phyloP scores from a whole-genome alignment of 2,888 invertebrate species.

The Ochlodes sylvanus region DNA sequence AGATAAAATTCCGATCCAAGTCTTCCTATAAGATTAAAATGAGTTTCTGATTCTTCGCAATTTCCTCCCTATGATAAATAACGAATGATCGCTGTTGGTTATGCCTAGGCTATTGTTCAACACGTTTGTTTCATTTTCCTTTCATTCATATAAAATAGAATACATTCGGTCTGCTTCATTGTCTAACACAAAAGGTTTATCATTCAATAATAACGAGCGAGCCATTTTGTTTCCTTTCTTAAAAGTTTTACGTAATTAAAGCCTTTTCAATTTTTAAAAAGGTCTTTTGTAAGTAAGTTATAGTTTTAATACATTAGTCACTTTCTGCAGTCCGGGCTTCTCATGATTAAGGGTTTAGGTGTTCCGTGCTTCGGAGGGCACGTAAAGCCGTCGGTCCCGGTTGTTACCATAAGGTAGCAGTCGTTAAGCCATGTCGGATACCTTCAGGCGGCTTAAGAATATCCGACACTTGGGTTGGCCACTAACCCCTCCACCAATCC shows the following conservation, averaged over 20 bases:
- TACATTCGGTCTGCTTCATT: conserved; percentile 3
- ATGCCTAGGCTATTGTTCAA: background rate
- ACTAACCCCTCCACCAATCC: too few relatives aligned
- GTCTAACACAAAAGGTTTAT: conserved; percentile 5
- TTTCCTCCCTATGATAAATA: conserved; percentile 1
- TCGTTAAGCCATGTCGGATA: too few relatives aligned
- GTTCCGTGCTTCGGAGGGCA: too few relatives aligned
- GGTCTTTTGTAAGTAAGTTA: background rate
- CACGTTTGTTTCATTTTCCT: conserved; percentile 8
- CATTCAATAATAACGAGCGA: background rate
- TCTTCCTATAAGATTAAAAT: background rate
- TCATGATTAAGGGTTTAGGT: too few relatives aligned
- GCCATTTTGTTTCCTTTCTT: background rate
- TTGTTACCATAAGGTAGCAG: too few relatives aligned
- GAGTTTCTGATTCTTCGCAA: conserved; percentile 6
- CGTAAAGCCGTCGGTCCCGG: too few relatives aligned
- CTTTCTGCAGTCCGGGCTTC: too few relatives aligned
- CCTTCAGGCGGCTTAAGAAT: too few relatives aligned
- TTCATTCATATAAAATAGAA: conserved; percentile 13
- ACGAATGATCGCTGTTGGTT: background rate
- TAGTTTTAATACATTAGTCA: too few relatives aligned
- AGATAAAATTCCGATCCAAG: too few relatives aligned
- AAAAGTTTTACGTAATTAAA: background rate
- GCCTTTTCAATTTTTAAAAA: background rate
- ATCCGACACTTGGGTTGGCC: too few relatives aligned